phyloP scores from a whole-genome alignment of 2,888 invertebrate genomes.

The Amaurobius ferox region DNA sequence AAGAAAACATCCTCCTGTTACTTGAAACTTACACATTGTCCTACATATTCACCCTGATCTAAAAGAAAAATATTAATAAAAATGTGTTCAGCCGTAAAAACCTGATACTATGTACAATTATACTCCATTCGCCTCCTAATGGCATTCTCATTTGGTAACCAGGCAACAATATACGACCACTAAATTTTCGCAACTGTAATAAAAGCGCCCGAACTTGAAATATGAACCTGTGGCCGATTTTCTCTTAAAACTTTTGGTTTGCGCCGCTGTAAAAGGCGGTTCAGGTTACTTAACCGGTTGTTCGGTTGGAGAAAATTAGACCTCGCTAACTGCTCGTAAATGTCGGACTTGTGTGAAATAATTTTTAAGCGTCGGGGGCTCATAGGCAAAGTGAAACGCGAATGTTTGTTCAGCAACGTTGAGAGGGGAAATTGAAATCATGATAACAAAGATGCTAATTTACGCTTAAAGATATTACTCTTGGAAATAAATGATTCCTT shows the following conservation, averaged over 20 bases:
- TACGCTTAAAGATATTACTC: no score
- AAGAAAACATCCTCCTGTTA: no score
- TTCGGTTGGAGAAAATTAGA: constrained; percentile 55
- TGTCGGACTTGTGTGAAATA: constrained; percentile 33
- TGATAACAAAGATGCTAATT: no score
- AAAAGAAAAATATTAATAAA: background rate
- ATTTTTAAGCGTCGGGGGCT: constrained; percentile 6
- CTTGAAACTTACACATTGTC: no score
- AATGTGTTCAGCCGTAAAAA: constrained; percentile 14
- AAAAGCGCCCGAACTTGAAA: constrained; percentile 57
- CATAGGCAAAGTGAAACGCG: background rate
- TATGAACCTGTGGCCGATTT: constrained; percentile 35
- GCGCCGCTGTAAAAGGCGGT: constrained; percentile 32
- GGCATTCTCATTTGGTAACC: constrained; percentile 52
- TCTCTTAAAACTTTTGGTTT: constrained; percentile 43
- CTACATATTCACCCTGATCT: no score
- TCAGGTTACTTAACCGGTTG: constrained; percentile 65
- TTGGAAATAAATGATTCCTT: no score
- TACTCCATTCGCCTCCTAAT: constrained; percentile 8
- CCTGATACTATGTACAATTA: constrained; percentile 29
- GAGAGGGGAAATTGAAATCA: no score
- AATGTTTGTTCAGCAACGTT: no score
- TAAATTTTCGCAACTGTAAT: constrained; percentile 61
- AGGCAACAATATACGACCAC: constrained; percentile 65
- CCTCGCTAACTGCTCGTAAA: constrained; percentile 65